Evolutionary conservation across 2,113 vertebrate species (phyloP), one percentile per base, ranked within the genome.

Genomic region (Hemibates koningsi): DNA sequence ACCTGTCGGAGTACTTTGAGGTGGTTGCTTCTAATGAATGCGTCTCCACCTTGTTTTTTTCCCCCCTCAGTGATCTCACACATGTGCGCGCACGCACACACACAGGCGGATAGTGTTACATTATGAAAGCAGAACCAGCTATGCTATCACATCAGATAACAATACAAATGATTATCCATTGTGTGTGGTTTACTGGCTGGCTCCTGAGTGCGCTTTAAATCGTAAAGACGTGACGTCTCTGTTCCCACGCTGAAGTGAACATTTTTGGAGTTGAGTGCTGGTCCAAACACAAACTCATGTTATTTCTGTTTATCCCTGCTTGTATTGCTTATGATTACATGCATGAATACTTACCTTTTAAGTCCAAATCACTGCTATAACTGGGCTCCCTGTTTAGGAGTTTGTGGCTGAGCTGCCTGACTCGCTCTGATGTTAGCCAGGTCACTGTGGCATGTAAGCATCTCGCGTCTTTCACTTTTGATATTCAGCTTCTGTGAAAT

Each of bases 41-140:
- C 2, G 0, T 17, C 13, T 27, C 21, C 66, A 73, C 5, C 38
- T 43, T 73, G 21, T 73, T 73, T 43, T 3, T 0, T 2, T 0
- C 0, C 13, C 38, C 8, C 7, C 38, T 36, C 66, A 45, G 12
- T 45, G 38, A 73, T 27, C 38, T 10, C 66, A 73, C 13, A 45
- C 38, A 45, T 5, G 1, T 34, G 29, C 6, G 1, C 3, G 0
- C 5, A 7, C 19, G 0, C 36, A 32, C 27, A 4, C 38, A 45
- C 66, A 27, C 38, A 27, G 19, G 9, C 2, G 0, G 71, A 76
- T 29, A 76, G 43, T 48, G 41, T 48, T 76, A 48, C 71, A 29
- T 76, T 45, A 27, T 7, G 43, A 76, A 76, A 29, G 43, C 0
- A 0, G 68, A 48, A 48, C 9, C 71, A 76, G 43, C 71, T 29